Conservation (phyloP, 1,140 invertebrate genomes). For the Nylanderia fulva region DNA sequence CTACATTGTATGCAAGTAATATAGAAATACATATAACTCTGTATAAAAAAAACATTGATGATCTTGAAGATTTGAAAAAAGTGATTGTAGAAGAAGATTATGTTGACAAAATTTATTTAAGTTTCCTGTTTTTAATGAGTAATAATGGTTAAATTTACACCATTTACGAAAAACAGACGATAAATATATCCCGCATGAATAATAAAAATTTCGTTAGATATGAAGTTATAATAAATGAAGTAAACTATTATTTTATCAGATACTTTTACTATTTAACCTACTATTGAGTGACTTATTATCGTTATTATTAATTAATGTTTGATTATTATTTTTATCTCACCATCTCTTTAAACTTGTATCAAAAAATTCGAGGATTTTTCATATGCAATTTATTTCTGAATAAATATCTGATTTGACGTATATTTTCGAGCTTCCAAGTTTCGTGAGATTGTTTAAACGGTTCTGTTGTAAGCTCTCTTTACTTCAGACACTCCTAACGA, state of each 20-base stretch:
- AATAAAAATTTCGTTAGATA: neutral
- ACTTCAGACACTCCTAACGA: conserved; percentile 54
- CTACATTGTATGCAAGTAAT: neutral
- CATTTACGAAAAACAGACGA: neutral
- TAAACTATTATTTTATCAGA: neutral
- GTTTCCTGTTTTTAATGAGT: no score
- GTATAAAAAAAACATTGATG: neutral
- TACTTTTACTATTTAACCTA: neutral
- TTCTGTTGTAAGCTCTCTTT: neutral
- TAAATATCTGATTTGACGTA: neutral
- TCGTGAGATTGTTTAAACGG: neutral
- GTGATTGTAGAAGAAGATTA: neutral
- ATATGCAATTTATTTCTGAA: neutral
- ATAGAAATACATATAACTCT: neutral
- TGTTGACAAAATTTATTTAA: no score
- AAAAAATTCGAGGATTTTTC: neutral
- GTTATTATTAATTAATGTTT: conserved; percentile 5
- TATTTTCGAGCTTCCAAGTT: neutral
- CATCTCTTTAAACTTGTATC: neutral
- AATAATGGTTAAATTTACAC: no score
- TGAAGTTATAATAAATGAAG: neutral
- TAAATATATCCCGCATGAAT: neutral
- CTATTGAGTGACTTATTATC: neutral
- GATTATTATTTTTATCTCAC: neutral
- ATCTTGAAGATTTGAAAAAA: neutral